Base-by-base conservation (phyloP, 2,888 invertebrate genomes). In the Aphidius colemani region DNA sequence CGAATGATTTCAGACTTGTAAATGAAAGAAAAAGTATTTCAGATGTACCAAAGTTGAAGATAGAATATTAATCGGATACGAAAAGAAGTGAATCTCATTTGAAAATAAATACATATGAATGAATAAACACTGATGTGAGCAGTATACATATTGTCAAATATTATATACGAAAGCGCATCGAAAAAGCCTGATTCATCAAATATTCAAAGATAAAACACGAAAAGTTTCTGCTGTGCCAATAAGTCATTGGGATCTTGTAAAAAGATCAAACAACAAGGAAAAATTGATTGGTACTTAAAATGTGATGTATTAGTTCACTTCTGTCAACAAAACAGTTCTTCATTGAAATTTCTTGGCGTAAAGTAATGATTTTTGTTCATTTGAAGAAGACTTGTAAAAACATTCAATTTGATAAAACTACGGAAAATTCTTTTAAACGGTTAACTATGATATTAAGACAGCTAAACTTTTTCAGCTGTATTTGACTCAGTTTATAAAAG, bases 321-420 rank as follows among this genome's bases (percentile, higher is more conserved):
- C 46, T 10, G 65, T 41, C 9, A 66, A 68, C 50, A 65, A 69
- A 71, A 68, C 49, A 72, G 63, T 43, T 73, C 71, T 6, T 60
- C 65, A 7, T 64, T 61, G 7, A 68, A 66, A 43, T 66, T 55
- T 49, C 56, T 50, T 10, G 39, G 18, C 2, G 69, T 9, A 75
- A 72, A 41, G 72, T 74, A 1, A 66, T 72, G 40, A 69, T 75
- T 10, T 73, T 70, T 7, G 70, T 75, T 55, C 72, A 75, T 11
- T 72, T 70, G 43, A 75, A 75, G 30, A 72, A 74, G 55, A 64
- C 77, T 7, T 45, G 72, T 7, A 44, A 66, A 13, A 75, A 76
- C 63, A 67, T 73, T 1, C 73, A 69, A 46, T 69, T 75, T 10
- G 76, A 78, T 30, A 72, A 72, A 50, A 73, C 77, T 3, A 60